Base-by-base conservation (phyloP, 2,113 vertebrate species). In the Miniopterus natalensis region DNA sequence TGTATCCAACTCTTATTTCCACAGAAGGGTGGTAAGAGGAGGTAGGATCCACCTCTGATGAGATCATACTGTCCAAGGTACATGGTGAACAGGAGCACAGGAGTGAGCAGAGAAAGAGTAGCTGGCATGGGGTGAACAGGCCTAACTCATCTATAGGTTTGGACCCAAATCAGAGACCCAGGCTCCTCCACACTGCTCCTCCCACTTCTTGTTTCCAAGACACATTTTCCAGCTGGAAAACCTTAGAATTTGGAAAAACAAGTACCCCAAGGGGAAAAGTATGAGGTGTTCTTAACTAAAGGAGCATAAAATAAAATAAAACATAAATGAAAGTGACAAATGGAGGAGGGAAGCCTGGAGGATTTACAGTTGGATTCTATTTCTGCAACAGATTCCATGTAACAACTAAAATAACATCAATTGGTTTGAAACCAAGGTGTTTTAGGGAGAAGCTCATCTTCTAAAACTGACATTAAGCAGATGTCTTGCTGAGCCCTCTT, bases 281-380 rank as follows among this genome's bases (percentile, higher is more conserved):
- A 96, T 96, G 94, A 96, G 85, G 96, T 53, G 88, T 91, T 90
- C 94, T 95, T 93, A 94, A 91, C 88, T 57, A 45, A 91, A 94
- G 96, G 88, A 90, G 93, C 94, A 94, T 36, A 65, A 94, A 81
- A 96, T 65, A 80, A 97, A 96, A 94, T 49, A 84, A 92, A 94
- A 79, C 92, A 12, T 2, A 47, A 20, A 85, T 85, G 97, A 95
- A 36, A 75, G 66, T n/a, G 77, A 96, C 9, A 53, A 87, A 88
- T 45, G 79, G 85, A 86, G 42, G 14, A 25, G 11, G 49, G 53
- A 8, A 12, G 92, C 15, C 71, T 1, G 74, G 96, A 97, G 81
- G 66, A 55, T 8, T 73, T 91, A 79, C 94, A 95, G 95, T 96
- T 84, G 97, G 85, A 29, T 65, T 83, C 91, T 53, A 17, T 0